Percentiles rank a stretch among this genome's conserved stretches.
Evolutionary conservation across 2,888 invertebrate genomes (phyloP).

Genomic region (Celastrina argiolus): DNA sequence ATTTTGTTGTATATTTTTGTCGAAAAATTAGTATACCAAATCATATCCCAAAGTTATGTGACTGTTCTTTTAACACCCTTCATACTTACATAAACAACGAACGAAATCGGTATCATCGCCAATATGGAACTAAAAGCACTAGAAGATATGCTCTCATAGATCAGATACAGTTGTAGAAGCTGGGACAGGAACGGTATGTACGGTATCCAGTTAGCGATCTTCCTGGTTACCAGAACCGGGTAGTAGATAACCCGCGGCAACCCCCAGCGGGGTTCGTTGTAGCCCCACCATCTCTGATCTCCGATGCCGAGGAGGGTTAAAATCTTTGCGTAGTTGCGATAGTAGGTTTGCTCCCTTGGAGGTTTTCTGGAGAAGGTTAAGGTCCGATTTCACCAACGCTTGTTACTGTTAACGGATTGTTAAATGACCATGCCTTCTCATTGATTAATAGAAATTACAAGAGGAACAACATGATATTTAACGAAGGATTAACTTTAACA

Average conservation of each 20-base stretch:
- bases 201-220: not conserved
- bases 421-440: too few relatives aligned
- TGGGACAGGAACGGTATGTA: not conserved
- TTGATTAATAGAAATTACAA: too few relatives aligned
- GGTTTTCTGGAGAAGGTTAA: slow-evolving; percentile 16
- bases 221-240: not conserved
- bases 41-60: too few relatives aligned
- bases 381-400: too few relatives aligned
- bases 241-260: not conserved
- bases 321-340: not conserved
- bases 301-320: slow-evolving; percentile 3
- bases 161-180: slow-evolving; percentile 1
- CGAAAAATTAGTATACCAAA: too few relatives aligned
- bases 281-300: slow-evolving; percentile 20
- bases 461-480: too few relatives aligned
- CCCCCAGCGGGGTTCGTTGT: not conserved
- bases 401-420: not conserved
- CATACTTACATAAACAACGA: slow-evolving; percentile 8
- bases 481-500: too few relatives aligned
- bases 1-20: too few relatives aligned
- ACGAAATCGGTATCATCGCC: slow-evolving; percentile 7
- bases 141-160: not conserved
- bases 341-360: slow-evolving; percentile 16
- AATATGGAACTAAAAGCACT: not conserved
- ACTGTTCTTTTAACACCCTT: too few relatives aligned